Evolutionary conservation across 2,888 invertebrate genomes (phyloP).

Genomic region (Subacronicta megacephala): DNA sequence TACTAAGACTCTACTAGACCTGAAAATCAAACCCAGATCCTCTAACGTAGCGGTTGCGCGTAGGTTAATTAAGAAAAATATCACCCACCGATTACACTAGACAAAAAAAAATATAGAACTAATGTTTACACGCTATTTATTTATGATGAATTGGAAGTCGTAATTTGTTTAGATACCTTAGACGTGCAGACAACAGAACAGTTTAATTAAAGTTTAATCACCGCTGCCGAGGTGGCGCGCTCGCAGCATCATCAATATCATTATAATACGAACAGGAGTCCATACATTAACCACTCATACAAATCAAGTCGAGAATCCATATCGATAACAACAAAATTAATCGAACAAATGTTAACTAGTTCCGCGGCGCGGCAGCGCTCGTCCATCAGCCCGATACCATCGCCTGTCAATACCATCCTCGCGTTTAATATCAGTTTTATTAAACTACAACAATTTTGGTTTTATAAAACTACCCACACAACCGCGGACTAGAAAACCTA

Average conservation of each 20-base stretch:
- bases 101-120: too few species aligned
- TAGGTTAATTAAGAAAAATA: too few species aligned
- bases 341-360: constrained; percentile 37
- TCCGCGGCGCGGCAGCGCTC: constrained; percentile 44
- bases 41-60: too few species aligned
- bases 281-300: constrained; percentile 14
- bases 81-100: too few species aligned
- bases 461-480: constrained; percentile 87
- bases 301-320: constrained; percentile 15
- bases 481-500: constrained; percentile 59
- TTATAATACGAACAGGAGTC: constrained; percentile 9
- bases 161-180: too few species aligned
- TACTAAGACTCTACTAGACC: too few species aligned
- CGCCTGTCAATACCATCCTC: constrained; percentile 80
- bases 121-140: too few species aligned
- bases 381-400: constrained; percentile 62
- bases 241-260: not conserved
- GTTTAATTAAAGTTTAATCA: constrained; percentile 1
- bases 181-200: too few species aligned
- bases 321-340: constrained; percentile 29
- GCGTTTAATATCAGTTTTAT: constrained; percentile 85
- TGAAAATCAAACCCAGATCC: too few species aligned
- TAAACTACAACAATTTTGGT: constrained; percentile 83
- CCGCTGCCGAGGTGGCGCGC: not conserved
- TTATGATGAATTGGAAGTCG: too few species aligned